Evolutionary conservation across 2,888 invertebrate genomes (phyloP).

Genomic region (Clitarchus hookeri): DNA sequence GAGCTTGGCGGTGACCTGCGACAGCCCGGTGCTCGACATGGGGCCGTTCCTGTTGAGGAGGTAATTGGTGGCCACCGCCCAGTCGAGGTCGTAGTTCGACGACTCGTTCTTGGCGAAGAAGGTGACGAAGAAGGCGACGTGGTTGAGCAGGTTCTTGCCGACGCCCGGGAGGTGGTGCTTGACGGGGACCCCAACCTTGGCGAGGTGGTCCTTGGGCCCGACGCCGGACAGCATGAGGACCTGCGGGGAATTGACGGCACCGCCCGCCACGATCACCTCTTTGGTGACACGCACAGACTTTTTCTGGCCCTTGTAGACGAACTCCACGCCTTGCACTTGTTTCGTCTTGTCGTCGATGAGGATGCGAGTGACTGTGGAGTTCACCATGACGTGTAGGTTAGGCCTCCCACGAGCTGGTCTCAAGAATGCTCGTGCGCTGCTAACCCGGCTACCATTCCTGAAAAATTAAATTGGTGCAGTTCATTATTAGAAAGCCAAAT

Average conservation of each 20-base stretch:
- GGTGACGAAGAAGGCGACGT: conserved; percentile 65
- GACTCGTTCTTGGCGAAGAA: conserved; percentile 55
- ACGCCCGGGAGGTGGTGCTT: conserved; percentile 69
- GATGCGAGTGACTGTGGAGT: conserved; percentile 65
- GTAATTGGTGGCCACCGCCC: conserved; percentile 67
- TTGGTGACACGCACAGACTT: conserved; percentile 55
- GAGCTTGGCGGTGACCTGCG: conserved; percentile 66
- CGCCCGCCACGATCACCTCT: conserved; percentile 66
- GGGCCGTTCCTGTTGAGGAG: conserved; percentile 65
- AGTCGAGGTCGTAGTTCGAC: conserved; percentile 59
- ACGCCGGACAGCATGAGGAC: conserved; percentile 69
- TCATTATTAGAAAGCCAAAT: no score
- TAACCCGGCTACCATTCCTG: conserved; percentile 65
- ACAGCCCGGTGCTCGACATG: conserved; percentile 67
- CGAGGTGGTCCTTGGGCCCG: conserved; percentile 65
- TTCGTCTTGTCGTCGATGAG: conserved; percentile 59
- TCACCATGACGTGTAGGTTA: conserved; percentile 66
- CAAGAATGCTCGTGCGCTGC: conserved; percentile 65
- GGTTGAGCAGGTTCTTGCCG: conserved; percentile 71
- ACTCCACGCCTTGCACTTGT: conserved; percentile 64
- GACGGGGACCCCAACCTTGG: conserved; percentile 62
- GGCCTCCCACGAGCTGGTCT: conserved; percentile 60
- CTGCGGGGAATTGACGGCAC: conserved; percentile 70
- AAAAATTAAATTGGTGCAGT: no score
- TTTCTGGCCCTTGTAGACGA: conserved; percentile 53